Percentiles rank a stretch among this genome's conserved stretches.
phyloP scores from a whole-genome alignment of 2,797 vertebrate genomes.

The Hipposideros larvatus region DNA sequence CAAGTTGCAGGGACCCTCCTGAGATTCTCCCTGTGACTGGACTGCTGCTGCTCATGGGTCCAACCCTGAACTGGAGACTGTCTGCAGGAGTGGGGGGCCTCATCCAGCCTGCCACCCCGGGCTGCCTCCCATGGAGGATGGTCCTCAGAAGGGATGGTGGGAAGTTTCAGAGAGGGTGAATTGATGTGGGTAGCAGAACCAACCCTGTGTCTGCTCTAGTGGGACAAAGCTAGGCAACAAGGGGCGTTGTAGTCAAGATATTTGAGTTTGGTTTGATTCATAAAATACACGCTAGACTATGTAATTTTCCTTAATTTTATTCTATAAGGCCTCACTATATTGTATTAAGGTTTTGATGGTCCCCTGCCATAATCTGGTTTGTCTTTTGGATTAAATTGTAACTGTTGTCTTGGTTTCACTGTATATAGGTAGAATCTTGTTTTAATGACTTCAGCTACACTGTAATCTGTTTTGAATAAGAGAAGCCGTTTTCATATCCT shows the following conservation, averaged over 20 bases:
- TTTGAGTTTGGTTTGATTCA: slow-evolving; percentile 16
- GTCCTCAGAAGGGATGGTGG: neutral
- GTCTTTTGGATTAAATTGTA: slow-evolving; percentile 29
- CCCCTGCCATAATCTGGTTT: neutral
- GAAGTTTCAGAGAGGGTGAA: neutral
- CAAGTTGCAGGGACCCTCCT: neutral
- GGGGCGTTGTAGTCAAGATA: neutral
- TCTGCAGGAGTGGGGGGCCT: neutral
- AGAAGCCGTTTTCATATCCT: slow-evolving; percentile 9
- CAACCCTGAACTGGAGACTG: neutral
- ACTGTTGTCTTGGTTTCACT: neutral
- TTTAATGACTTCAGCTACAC: neutral
- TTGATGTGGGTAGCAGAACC: neutral
- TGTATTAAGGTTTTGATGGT: neutral
- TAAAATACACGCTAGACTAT: neutral
- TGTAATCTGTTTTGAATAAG: neutral
- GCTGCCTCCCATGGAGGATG: neutral
- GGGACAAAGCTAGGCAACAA: neutral
- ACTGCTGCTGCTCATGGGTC: neutral
- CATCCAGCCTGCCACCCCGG: neutral
- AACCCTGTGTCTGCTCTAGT: neutral
- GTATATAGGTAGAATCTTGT: neutral
- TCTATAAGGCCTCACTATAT: neutral
- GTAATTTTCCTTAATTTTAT: neutral
- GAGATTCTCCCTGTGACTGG: neutral